These are phyloP conservation scores for Paedocypris sp. DNA, from an alignment of 2,113 vertebrate genomes.

Conservation along the genomic window DNA sequence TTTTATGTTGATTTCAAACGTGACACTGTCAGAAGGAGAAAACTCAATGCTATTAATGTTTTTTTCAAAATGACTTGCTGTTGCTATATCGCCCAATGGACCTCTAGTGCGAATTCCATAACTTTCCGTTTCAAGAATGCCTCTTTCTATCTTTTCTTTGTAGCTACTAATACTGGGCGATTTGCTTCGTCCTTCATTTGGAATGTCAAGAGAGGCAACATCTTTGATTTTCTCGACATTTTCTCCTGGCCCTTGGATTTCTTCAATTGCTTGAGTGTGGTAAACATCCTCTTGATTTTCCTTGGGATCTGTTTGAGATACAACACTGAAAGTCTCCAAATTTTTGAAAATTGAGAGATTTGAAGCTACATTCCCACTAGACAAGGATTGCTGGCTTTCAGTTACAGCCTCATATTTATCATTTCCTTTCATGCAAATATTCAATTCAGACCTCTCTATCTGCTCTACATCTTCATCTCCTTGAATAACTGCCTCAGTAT, in stretches of 20 bases:
- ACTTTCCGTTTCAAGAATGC: constrained; percentile 32
- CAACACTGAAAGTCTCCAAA: constrained; percentile 13
- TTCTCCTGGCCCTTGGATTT: constrained; percentile 15
- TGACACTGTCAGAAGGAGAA: constrained; percentile 6
- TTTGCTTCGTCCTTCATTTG: constrained; percentile 34
- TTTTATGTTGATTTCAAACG: neutral
- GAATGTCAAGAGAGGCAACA: constrained; percentile 38
- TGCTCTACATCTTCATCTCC: constrained; percentile 48
- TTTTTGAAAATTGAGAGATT: constrained; percentile 38
- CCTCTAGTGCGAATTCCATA: constrained; percentile 41
- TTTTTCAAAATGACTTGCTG: constrained; percentile 18
- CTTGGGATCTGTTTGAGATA: constrained; percentile 29
- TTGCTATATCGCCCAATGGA: constrained; percentile 35
- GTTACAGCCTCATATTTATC: constrained; percentile 40
- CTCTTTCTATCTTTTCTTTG: constrained; percentile 39
- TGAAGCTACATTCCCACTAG: constrained; percentile 42
- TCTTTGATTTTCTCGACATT: constrained; percentile 35
- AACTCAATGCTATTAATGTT: constrained; percentile 27
- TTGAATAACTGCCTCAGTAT: constrained; percentile 44
- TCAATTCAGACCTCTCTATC: constrained; percentile 56
- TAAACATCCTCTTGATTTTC: constrained; percentile 28
- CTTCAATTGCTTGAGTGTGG: constrained; percentile 16
- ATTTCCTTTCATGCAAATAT: constrained; percentile 51
- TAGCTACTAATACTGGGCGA: constrained; percentile 40
- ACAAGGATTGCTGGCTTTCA: constrained; percentile 36